Evolutionary conservation across 2,113 vertebrate genomes (phyloP).

Genomic region (Formicarius rufipectus): DNA sequence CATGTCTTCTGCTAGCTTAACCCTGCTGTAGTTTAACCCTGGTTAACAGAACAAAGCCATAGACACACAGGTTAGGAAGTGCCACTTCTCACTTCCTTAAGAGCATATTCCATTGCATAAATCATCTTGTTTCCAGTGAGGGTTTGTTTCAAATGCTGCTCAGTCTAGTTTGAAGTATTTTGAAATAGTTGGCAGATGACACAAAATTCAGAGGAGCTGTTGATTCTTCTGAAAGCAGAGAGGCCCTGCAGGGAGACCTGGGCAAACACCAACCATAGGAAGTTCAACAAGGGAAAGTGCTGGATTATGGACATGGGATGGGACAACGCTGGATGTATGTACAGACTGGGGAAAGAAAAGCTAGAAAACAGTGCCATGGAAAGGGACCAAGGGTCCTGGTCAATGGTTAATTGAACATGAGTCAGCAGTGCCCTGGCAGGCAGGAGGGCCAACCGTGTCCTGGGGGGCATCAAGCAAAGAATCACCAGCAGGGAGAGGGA

Average conservation of each 20-base stretch:
- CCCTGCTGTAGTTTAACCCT: neutral
- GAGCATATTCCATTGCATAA: rapidly evolving
- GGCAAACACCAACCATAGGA: neutral
- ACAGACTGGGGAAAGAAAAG: neutral
- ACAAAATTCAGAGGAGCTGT: neutral
- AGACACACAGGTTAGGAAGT: rapidly evolving
- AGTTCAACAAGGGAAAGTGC: neutral
- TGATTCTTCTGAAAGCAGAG: neutral
- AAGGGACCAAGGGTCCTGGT: neutral
- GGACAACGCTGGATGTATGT: neutral
- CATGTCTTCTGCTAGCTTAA: neutral
- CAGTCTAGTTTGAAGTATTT: neutral
- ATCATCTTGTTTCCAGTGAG: neutral
- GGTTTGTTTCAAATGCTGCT: neutral
- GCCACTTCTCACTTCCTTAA: neutral
- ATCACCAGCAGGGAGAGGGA: neutral
- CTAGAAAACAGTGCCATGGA: neutral
- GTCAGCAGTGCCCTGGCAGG: neutral
- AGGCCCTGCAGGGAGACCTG: neutral
- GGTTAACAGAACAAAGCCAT: neutral
- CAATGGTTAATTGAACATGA: neutral
- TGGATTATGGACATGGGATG: neutral
- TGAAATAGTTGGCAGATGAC: neutral
- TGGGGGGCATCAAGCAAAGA: neutral
- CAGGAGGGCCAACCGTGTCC: neutral